phyloP scores from a whole-genome alignment of 1,140 invertebrate species.

The Drosophila grimshawi region DNA sequence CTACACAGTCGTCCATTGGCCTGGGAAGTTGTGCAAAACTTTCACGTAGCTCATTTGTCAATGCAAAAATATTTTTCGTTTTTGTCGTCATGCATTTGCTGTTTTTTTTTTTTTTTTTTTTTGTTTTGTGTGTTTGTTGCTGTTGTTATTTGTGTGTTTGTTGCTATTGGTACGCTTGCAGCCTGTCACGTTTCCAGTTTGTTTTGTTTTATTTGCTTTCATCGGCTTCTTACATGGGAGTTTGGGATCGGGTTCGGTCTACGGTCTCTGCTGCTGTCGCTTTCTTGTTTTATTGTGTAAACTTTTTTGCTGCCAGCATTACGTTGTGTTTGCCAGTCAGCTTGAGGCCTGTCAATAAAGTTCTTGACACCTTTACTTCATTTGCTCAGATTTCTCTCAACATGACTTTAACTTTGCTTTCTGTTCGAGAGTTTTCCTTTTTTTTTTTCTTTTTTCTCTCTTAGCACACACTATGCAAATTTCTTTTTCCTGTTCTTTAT shows the following conservation, averaged over 20 bases:
- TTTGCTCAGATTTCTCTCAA: slow-evolving; percentile 75
- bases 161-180: slow-evolving; percentile 44
- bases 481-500: slow-evolving; percentile 29
- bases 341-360: slow-evolving; percentile 73
- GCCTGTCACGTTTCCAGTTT: slow-evolving; percentile 70
- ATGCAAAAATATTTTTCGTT: slow-evolving; percentile 51
- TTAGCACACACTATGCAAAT: slow-evolving; percentile 46
- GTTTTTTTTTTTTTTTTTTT: slow-evolving; percentile 25
- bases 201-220: slow-evolving; percentile 66
- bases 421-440: slow-evolving; percentile 35
- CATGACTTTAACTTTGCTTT: slow-evolving; percentile 73
- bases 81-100: no score
- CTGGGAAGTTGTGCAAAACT: slow-evolving; percentile 55
- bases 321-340: slow-evolving; percentile 49
- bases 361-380: slow-evolving; percentile 81
- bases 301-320: slow-evolving; percentile 39
- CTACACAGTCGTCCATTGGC: slow-evolving; percentile 29
- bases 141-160: slow-evolving; percentile 37
- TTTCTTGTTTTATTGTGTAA: slow-evolving; percentile 38
- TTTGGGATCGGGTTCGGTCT: slow-evolving; percentile 3
- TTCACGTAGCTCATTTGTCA: slow-evolving; percentile 77
- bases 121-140: slow-evolving; percentile 22
- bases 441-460: slow-evolving; percentile 30
- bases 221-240: slow-evolving; percentile 43
- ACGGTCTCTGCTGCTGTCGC: slow-evolving; percentile 7